phyloP scores from a whole-genome alignment of 2,113 vertebrate species.

The Cavia aperea region DNA sequence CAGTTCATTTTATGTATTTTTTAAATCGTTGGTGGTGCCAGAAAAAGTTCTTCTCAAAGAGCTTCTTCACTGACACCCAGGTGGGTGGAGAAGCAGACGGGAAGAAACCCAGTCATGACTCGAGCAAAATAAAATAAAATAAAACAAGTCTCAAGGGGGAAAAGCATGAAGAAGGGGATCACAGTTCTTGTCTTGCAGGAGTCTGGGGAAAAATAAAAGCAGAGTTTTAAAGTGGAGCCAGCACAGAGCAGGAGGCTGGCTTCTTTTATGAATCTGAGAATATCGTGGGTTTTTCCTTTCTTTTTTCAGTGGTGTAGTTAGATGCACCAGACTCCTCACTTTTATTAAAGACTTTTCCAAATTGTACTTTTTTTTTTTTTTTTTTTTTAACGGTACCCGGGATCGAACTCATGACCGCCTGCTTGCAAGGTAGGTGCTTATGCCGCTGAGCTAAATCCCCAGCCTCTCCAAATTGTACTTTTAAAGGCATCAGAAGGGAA shows the following conservation, averaged over 20 bases:
- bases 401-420: too few species aligned
- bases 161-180: not conserved
- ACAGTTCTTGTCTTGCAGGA: not conserved
- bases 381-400: too few species aligned
- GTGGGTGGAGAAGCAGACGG: accelerated
- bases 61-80: accelerated
- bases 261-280: not conserved
- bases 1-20: not conserved
- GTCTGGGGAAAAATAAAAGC: not conserved
- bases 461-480: not conserved
- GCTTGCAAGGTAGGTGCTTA: too few species aligned
- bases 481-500: not conserved
- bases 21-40: not conserved
- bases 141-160: not conserved
- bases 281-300: not conserved
- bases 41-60: not conserved
- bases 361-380: not conserved
- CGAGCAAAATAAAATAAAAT: not conserved
- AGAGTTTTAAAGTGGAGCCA: not conserved
- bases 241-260: not conserved
- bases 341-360: slow-evolving; percentile 2
- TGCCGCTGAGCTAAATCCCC: too few species aligned
- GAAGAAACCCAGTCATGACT: not conserved
- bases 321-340: not conserved
- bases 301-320: not conserved